Evolutionary conservation across 2,888 invertebrate genomes (phyloP), one percentile per base, ranked within the genome.

Genomic region (Epinotia bilunana): DNA sequence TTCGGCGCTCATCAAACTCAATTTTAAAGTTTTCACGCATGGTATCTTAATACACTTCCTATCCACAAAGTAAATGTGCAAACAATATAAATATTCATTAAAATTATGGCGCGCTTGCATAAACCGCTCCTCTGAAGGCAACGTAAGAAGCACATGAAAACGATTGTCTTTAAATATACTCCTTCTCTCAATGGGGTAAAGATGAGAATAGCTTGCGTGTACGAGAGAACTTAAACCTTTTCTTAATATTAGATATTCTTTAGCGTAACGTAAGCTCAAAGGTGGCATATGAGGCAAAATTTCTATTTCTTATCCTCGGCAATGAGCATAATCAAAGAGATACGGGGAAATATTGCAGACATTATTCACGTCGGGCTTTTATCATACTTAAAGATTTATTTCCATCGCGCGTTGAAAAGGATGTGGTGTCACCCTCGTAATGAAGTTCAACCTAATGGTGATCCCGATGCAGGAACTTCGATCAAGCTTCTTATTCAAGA

Each of bases 281-380:
- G 84, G 83, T 83, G 82, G 84, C 84, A 83, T 84, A 83, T 89
- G 84, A 86, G 83, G 84, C 83, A 85, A 88, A 88, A 88, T 88
- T 87, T 83, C 87, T 85, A 86, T 87, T 83, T 88, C 84, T 90
- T 90, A 90, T 89, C 90, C 90, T 87, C 87, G 87, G 70, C 74
- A 74, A 85, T 79, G 86, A 87, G 86, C 90, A 91, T 91, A 91
- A 92, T 87, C 88, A 85, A 78, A 73, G 84, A 92, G 91, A 92
- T 92, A 91, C 88, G 89, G 81, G 85, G 83, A 92, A 91, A 92
- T 92, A 92, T 93, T 88, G 86, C 84, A 84, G 88, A 82, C 90
- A 91, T 92, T 89, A 91, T 86, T 91, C 90, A 90, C 77, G 76
- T 75, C 76, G 79, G 81, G 86, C 88, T 91, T 90, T 91, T 89